Evolutionary conservation across 1,140 invertebrate genomes (phyloP).

Genomic region (Drosophila gunungcola): DNA sequence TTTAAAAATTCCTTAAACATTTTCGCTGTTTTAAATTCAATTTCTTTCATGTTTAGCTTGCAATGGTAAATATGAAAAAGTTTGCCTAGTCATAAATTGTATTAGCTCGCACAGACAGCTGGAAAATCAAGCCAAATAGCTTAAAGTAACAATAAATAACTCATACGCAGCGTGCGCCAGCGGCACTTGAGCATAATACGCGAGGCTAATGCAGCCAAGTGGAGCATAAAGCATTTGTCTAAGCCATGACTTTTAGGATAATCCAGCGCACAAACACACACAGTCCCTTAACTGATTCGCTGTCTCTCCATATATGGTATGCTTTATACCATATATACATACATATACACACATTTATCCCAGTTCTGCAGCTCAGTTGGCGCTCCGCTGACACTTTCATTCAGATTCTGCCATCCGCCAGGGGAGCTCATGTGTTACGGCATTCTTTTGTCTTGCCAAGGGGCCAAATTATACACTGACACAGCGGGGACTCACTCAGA

Average conservation of each 20-base stretch:
- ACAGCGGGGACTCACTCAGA: conserved; percentile 20
- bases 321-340: neutral
- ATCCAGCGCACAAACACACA: conserved; percentile 35
- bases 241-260: conserved; percentile 65
- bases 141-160: conserved; percentile 65
- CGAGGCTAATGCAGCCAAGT: conserved; percentile 60
- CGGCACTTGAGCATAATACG: conserved; percentile 49
- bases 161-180: conserved; percentile 66
- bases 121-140: conserved; percentile 48
- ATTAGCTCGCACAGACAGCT: conserved; percentile 37
- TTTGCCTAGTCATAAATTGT: conserved; percentile 51
- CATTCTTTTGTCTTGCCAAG: conserved; percentile 38
- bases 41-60: neutral
- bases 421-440: conserved; percentile 36
- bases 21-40: neutral
- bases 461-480: conserved; percentile 39
- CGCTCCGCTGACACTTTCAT: conserved; percentile 59
- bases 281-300: conserved; percentile 7
- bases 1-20: neutral
- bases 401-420: conserved; percentile 16
- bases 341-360: conserved; percentile 15
- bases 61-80: neutral
- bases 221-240: conserved; percentile 66
- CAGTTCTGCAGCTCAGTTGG: conserved; percentile 23
- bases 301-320: neutral